phyloP scores from a whole-genome alignment of 2,797 vertebrate genomes.

The Anabas testudineus region DNA sequence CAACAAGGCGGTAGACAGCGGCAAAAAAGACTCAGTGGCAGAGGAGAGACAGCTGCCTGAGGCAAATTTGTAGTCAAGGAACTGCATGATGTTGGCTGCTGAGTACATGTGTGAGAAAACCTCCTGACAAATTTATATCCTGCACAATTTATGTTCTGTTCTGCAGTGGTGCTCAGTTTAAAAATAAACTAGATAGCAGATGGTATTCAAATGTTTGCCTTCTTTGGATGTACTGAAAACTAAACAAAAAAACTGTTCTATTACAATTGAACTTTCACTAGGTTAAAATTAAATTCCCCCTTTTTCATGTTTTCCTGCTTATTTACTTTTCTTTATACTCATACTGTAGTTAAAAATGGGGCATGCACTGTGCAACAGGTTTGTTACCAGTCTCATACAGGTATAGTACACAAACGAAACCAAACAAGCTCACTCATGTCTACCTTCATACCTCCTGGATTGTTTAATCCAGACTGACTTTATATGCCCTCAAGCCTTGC shows the following conservation, averaged over 20 bases:
- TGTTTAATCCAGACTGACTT: slow-evolving; percentile 3
- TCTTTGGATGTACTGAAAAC: neutral
- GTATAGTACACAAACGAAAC: neutral
- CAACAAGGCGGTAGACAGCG: slow-evolving; percentile 32
- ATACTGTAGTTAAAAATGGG: neutral
- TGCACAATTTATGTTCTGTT: slow-evolving; percentile 24
- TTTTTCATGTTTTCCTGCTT: neutral
- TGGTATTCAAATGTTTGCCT: neutral
- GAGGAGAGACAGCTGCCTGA: slow-evolving; percentile 16
- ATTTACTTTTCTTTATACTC: neutral
- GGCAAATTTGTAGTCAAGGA: slow-evolving; percentile 29
- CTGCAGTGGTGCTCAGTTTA: neutral
- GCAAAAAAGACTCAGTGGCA: neutral
- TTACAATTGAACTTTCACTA: neutral
- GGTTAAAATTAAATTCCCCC: neutral
- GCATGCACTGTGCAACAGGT: slow-evolving; percentile 2
- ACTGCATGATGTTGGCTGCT: slow-evolving; percentile 30
- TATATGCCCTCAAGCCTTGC: neutral
- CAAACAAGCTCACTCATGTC: slow-evolving; percentile 15
- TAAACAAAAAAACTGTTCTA: no score
- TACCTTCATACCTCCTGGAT: slow-evolving; percentile 1
- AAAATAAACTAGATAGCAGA: slow-evolving; percentile 26
- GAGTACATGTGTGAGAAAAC: slow-evolving; percentile 30
- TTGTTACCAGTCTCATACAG: neutral
- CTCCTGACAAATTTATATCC: slow-evolving; percentile 27